phyloP scores from a whole-genome alignment of 2,888 invertebrate genomes.

The Sericinus montela region DNA sequence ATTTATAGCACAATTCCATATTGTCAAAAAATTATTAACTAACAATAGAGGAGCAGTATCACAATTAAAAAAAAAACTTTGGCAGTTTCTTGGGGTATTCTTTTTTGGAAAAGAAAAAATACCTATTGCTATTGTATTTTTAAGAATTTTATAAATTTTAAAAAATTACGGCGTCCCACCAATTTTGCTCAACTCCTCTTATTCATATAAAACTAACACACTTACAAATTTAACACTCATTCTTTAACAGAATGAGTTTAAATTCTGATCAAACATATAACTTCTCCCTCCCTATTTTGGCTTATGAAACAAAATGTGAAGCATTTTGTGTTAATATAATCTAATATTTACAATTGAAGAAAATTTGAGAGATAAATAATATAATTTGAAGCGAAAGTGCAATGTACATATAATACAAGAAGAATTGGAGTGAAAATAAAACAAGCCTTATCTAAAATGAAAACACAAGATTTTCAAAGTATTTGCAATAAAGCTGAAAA shows the following conservation, averaged over 20 bases:
- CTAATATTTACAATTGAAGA: slow-evolving; percentile 5
- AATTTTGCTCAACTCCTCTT: slow-evolving; percentile 11
- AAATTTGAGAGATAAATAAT: slow-evolving; percentile 3
- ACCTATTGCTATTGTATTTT: background rate
- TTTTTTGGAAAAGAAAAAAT: background rate
- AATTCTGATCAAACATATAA: slow-evolving; percentile 11
- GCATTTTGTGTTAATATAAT: slow-evolving; percentile 1
- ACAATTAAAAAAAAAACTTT: slow-evolving; percentile 17
- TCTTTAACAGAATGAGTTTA: slow-evolving; percentile 13
- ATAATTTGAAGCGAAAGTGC: background rate
- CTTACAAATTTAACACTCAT: slow-evolving; percentile 15
- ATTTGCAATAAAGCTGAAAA: slow-evolving; percentile 24
- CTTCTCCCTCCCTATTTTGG: slow-evolving; percentile 5
- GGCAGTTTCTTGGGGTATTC: slow-evolving; percentile 6
- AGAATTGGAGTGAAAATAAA: slow-evolving; percentile 13
- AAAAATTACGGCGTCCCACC: slow-evolving; percentile 6
- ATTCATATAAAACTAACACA: background rate
- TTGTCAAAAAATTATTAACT: slow-evolving; percentile 45
- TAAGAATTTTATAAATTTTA: slow-evolving; percentile 8
- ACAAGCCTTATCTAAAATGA: slow-evolving; percentile 1
- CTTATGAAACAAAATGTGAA: slow-evolving; percentile 1
- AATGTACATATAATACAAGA: slow-evolving; percentile 20
- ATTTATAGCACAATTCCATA: slow-evolving; percentile 66
- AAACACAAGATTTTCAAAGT: slow-evolving; percentile 6
- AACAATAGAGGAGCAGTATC: slow-evolving; percentile 26